Evolutionary conservation across 2,113 vertebrate species (phyloP).

Genomic region (Larimichthys crocea): DNA sequence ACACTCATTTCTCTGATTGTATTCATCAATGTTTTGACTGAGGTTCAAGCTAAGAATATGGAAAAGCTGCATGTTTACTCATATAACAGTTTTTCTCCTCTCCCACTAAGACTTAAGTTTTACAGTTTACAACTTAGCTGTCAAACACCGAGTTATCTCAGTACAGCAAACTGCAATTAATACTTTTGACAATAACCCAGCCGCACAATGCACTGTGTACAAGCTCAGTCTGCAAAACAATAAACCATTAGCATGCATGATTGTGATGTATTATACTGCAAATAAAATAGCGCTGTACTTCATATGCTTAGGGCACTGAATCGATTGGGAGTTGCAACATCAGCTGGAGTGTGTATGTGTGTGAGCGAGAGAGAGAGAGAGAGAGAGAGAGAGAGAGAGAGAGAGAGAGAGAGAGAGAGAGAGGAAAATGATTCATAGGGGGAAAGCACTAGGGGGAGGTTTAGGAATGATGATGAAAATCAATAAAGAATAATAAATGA

Average conservation of each 20-base stretch:
- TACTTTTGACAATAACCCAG: conserved; percentile 51
- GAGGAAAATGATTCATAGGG: conserved; percentile 79
- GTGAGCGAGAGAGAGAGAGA: conserved; percentile 25
- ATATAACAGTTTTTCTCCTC: background rate
- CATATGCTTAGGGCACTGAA: conserved; percentile 74
- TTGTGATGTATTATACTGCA: conserved; percentile 72
- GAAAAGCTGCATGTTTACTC: conserved; percentile 5
- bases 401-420: conserved; percentile 22
- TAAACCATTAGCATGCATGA: conserved; percentile 69
- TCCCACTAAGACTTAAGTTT: conserved; percentile 7
- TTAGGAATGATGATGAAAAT: conserved; percentile 84
- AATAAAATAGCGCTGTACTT: conserved; percentile 71
- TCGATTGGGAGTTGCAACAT: conserved; percentile 79
- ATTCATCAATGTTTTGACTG: background rate
- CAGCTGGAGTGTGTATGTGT: conserved; percentile 57
- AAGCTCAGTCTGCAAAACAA: conserved; percentile 54
- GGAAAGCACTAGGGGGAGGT: conserved; percentile 59
- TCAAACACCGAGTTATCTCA: conserved; percentile 23
- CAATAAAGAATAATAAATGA: conserved; percentile 87
- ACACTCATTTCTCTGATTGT: background rate
- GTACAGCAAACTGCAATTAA: conserved; percentile 31
- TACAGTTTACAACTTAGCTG: background rate
- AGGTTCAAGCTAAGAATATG: background rate
- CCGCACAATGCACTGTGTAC: conserved; percentile 34
- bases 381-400: conserved; percentile 45